Evolutionary conservation across 1,140 invertebrate genomes (phyloP).

Genomic region (Elymnias hypermnestra): DNA sequence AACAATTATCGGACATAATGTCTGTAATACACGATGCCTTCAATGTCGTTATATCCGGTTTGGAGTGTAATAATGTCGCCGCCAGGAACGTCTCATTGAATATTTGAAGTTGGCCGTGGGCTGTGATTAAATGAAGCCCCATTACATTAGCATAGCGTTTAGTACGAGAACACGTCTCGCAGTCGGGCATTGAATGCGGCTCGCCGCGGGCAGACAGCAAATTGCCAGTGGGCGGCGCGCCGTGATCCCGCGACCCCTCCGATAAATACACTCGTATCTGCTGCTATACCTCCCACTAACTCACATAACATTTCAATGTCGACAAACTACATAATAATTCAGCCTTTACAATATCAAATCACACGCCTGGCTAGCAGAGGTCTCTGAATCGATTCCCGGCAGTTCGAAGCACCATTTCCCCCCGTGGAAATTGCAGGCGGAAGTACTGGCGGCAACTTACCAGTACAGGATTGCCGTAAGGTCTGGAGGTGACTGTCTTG

Average conservation of each 20-base stretch:
- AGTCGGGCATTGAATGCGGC: slow-evolving; percentile 31
- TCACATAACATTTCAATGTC: slow-evolving; percentile 36
- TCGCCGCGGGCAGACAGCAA: slow-evolving; percentile 47
- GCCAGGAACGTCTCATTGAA: slow-evolving; percentile 59
- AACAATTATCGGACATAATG: too few species aligned
- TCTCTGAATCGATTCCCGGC: too few species aligned
- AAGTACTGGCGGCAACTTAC: too few species aligned
- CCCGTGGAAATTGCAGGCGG: too few species aligned
- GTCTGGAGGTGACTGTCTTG: too few species aligned
- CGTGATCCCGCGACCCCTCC: slow-evolving; percentile 61
- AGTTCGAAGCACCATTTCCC: too few species aligned
- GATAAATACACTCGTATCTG: slow-evolving; percentile 58
- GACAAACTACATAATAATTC: too few species aligned
- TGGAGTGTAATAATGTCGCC: slow-evolving; percentile 19
- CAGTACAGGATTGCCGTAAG: too few species aligned
- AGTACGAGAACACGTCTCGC: slow-evolving; percentile 58
- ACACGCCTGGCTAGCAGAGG: too few species aligned
- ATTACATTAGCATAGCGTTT: slow-evolving; percentile 74
- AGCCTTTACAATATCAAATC: too few species aligned
- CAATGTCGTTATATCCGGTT: too few species aligned
- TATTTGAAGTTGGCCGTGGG: slow-evolving; percentile 65
- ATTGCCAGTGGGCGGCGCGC: slow-evolving; percentile 62
- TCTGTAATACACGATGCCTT: too few species aligned
- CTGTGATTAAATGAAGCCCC: slow-evolving; percentile 63
- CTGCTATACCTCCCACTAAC: slow-evolving; percentile 30